Evolutionary conservation across 2,888 invertebrate species (phyloP).

Genomic region (Stenoptilia bipunctidactyla): DNA sequence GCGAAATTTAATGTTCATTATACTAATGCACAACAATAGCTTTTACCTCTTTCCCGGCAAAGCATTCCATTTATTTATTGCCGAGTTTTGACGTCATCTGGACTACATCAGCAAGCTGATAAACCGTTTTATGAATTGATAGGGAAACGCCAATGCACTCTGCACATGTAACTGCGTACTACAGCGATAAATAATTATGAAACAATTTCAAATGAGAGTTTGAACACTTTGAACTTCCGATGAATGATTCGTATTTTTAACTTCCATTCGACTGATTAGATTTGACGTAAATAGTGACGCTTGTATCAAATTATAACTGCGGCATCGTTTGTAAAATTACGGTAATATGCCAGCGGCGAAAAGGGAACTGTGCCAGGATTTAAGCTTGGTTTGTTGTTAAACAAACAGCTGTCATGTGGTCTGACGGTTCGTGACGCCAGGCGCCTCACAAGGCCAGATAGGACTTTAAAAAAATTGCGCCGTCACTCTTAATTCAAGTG

Average conservation of each 20-base stretch:
- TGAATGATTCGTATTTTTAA: slow-evolving; percentile 1
- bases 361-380: slow-evolving; percentile 4
- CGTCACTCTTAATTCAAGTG: slow-evolving; percentile 14
- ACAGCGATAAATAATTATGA: slow-evolving; percentile 14
- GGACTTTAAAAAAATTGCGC: slow-evolving; percentile 29
- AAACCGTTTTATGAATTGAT: slow-evolving; percentile 28
- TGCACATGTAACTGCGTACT: slow-evolving; percentile 17
- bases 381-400: slow-evolving; percentile 42
- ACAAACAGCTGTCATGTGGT: slow-evolving; percentile 42
- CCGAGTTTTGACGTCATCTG: slow-evolving; percentile 21
- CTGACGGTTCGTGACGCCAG: slow-evolving; percentile 39
- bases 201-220: slow-evolving; percentile 9
- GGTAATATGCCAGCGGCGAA: neutral
- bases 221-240: neutral
- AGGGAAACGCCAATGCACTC: slow-evolving; percentile 20
- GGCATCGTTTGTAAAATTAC: neutral
- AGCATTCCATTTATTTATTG: neutral
- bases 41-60: too few relatives aligned
- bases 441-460: slow-evolving; percentile 44
- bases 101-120: slow-evolving; percentile 21
- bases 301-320: too few relatives aligned
- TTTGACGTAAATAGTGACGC: too few relatives aligned
- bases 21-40: too few relatives aligned
- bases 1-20: too few relatives aligned
- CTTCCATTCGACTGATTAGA: too few relatives aligned